Conservation (phyloP, 2,797 vertebrate species). For the Xiphorhynchus erythropygius region DNA sequence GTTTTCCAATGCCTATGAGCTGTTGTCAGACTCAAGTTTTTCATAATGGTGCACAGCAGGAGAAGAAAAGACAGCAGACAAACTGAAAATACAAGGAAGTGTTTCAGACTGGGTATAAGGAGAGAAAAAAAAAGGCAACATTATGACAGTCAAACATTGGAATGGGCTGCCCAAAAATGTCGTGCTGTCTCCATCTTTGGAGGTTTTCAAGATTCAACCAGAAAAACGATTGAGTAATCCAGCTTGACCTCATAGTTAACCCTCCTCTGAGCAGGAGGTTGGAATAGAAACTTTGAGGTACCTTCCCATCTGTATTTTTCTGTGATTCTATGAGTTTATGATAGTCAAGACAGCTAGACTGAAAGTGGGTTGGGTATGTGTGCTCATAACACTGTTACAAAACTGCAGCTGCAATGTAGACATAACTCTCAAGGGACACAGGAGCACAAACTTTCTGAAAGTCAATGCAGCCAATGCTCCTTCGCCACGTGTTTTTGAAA, state of each 20-base stretch:
- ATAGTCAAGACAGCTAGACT: not conserved
- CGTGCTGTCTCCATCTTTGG: not conserved
- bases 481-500: not conserved
- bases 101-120: not conserved
- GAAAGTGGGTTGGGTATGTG: not conserved
- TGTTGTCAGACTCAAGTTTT: not conserved
- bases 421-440: not conserved
- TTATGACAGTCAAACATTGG: not conserved
- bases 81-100: not conserved
- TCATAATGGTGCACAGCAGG: not conserved
- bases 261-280: not conserved
- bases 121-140: not conserved
- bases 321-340: not conserved
- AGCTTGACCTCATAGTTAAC: not conserved
- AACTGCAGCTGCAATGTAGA: not conserved
- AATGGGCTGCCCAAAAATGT: not conserved
- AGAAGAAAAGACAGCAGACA: not conserved
- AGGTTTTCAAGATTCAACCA: not conserved
- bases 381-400: not conserved
- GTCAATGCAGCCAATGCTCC: accelerated
- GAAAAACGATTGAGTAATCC: not conserved
- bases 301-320: not conserved
- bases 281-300: not conserved
- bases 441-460: not conserved
- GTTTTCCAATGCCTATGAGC: not conserved